Percentiles rank a stretch among this genome's conserved stretches.
Conservation (phyloP, 2,113 vertebrate genomes). For the Pterocles burchelli region DNA sequence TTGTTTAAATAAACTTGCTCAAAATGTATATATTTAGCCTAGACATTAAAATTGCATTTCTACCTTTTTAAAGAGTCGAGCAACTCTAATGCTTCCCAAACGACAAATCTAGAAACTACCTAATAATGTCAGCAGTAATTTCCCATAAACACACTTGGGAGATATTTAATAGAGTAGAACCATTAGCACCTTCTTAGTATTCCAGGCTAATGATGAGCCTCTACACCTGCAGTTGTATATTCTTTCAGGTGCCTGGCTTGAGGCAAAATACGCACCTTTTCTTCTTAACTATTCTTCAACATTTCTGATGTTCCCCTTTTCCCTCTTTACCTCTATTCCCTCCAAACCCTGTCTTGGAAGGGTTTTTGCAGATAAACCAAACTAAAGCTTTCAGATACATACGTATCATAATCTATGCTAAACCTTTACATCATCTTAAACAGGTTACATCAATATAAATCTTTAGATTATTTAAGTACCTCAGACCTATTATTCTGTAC, state of each 20-base stretch:
- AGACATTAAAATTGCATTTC: neutral
- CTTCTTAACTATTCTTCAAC: neutral
- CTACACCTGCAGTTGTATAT: neutral
- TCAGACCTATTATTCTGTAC: slow-evolving; percentile 41
- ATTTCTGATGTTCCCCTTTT: neutral
- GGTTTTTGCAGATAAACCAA: slow-evolving; percentile 19
- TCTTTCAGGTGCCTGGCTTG: neutral
- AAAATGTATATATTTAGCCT: neutral
- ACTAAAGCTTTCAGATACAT: neutral
- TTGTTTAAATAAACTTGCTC: neutral
- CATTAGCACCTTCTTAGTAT: neutral
- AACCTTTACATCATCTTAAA: slow-evolving; percentile 52
- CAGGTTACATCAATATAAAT: slow-evolving; percentile 31
- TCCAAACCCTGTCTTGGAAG: neutral
- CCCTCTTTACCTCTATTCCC: neutral
- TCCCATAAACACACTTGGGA: neutral
- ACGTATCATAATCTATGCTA: slow-evolving; percentile 33
- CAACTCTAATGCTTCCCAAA: neutral
- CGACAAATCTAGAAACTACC: neutral
- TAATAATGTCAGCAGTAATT: neutral
- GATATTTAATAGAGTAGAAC: neutral
- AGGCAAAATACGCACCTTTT: neutral
- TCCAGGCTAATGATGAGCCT: neutral
- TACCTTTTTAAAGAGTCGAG: neutral
- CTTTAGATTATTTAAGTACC: slow-evolving; percentile 34